Evolutionary conservation across 2,797 vertebrate genomes (phyloP), one percentile per base, ranked within the genome.

Genomic region (Babyrousa celebensis): DNA sequence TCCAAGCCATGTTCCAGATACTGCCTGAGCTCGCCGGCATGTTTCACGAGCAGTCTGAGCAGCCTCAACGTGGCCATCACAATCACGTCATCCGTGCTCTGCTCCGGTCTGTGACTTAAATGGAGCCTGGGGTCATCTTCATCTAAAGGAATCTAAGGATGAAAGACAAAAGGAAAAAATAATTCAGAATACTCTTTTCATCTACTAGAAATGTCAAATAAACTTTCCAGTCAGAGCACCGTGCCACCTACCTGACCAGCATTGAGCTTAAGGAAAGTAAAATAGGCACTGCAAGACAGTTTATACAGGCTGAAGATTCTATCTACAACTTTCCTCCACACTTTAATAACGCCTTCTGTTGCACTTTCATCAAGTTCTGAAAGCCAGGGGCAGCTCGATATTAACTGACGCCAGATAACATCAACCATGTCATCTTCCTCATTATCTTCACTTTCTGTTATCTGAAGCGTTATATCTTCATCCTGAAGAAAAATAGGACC

Each of bases 221-320:
- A n/a, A 20, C 58, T 70, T 85, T 91, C 58, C 32, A 54, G 72
- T 48, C 27, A 58, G 29, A 89, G 77, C 32, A 84, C 58, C 40
- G 79, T 72, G 86, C 90, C 21, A 86, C 98, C 91, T 95, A 99
- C 99, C 99, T 99, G 99, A 87, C 99, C 99, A 29, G 99, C 99
- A 12, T 99, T 99, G 78, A 99, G 99, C 95, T 99, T 99, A 68
- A 99, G 99, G 97, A 99, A 99, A 94, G 99, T 99, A 96, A 99
- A 99, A 92, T 99, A 99, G 21, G 99, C 99, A 21, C 99, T 99
- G 98, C 99, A 99, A 79, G 99, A 99, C 60, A 99, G 98, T 60
- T 99, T 99, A 97, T 99, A 99, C 2, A 99, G 99, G 96, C 99
- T 99, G 97, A 99, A 99, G 97, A 99, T 99, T 68, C 99, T 99